A percentile compares a stretch with the other conserved stretches of the same genome.
These are phyloP conservation scores for Eriocheir sinensis DNA, from an alignment of 1,140 invertebrate species.

Conservation along the genomic window DNA sequence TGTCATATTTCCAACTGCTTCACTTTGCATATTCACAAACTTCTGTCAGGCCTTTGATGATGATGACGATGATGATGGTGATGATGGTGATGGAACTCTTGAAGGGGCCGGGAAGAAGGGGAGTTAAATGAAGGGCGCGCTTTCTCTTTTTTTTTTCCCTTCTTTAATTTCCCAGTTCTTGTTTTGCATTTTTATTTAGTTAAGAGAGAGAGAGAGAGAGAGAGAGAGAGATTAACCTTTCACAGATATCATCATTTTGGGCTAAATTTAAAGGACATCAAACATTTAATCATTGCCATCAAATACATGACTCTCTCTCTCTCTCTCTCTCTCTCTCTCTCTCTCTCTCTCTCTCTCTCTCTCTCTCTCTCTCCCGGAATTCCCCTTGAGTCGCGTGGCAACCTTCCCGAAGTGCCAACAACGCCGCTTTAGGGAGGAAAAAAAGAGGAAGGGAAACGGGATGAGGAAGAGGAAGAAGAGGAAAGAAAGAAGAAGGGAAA, in stretches of 20 bases:
- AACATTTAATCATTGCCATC: neutral
- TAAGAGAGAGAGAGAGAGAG: no score
- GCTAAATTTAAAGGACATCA: neutral
- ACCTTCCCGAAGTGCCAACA: neutral
- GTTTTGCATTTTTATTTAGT: no score
- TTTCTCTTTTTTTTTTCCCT: neutral
- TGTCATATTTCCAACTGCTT: slow-evolving; percentile 41
- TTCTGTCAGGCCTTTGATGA: slow-evolving; percentile 55
- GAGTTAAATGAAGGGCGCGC: neutral
- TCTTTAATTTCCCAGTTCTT: no score
- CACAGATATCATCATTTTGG: neutral
- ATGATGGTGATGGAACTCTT: no score
- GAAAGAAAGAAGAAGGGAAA: neutral
- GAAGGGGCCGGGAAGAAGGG: slow-evolving; percentile 33
- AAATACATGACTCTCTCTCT: slow-evolving; percentile 3
- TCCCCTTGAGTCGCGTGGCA: neutral
- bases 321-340: neutral
- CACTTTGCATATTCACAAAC: slow-evolving; percentile 68
- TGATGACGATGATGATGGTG: no score
- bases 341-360: slow-evolving; percentile 2
- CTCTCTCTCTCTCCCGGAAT: neutral
- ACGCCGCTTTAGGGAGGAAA: no score
- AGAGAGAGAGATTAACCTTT: neutral
- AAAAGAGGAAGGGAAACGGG: no score
- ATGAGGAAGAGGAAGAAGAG: no score